Conservation (phyloP, 2,113 vertebrate genomes). For the Chionis minor region DNA sequence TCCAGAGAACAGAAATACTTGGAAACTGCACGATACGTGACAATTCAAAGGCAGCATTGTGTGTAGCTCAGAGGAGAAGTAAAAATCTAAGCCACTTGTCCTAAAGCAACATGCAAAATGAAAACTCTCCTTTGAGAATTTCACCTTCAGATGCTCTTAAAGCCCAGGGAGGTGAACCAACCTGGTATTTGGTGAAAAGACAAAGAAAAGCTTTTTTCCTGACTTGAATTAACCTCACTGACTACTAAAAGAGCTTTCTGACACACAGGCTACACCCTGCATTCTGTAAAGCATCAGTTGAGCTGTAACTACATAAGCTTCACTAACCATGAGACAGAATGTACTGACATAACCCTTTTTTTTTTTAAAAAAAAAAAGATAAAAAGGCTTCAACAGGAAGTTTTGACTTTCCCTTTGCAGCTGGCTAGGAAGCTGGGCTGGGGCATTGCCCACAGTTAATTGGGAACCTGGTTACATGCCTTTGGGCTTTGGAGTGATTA, state of each 20-base stretch:
- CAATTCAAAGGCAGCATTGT: neutral
- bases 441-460: neutral
- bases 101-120: neutral
- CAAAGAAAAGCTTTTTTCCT: neutral
- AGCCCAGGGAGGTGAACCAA: neutral
- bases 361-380: neutral
- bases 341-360: neutral
- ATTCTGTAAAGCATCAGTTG: neutral
- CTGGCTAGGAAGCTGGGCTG: neutral
- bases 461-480: neutral
- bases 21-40: neutral
- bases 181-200: neutral
- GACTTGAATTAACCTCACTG: neutral
- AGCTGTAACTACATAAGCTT: neutral
- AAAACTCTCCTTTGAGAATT: neutral
- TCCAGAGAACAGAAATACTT: neutral
- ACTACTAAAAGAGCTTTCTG: neutral
- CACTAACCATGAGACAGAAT: neutral
- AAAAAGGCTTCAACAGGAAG: neutral
- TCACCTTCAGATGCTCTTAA: neutral
- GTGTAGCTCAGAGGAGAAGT: neutral
- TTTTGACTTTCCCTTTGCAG: neutral
- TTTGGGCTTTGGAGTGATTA: neutral
- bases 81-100: neutral
- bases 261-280: neutral